Evolutionary conservation across 2,888 invertebrate genomes (phyloP), one percentile per base, ranked within the genome.

Genomic region (Teinopalpus imperialis): DNA sequence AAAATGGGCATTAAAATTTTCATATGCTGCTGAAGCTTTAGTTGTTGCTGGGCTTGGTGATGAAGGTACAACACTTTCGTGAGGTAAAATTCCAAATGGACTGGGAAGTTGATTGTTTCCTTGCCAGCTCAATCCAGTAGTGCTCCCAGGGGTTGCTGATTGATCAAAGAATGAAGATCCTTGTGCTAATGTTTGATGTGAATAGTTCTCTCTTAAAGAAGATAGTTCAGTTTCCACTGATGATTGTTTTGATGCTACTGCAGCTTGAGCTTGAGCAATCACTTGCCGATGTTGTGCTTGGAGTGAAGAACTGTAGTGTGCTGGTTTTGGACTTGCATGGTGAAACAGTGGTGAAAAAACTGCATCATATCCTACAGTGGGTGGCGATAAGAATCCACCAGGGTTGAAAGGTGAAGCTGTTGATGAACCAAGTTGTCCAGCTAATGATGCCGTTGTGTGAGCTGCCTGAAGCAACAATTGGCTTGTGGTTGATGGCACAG

Each of bases 321-420:
- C 92, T 60, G 93, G 93, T 75, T 94, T 94, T 6, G 93, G 91
- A 56, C 92, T 93, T 41, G 93, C 92, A 87, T 94, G 94, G 75
- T 95, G 95, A 80, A 95, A 95, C 52, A 95, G 81, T 51, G 95
- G 95, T 56, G 94, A 93, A 72, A 96, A 95, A 46, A 95, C 94
- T 59, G 93, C 91, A 74, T 95, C 95, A 78, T 95, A 96, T 59
- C 93, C 93, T 49, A 94, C 94, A 24, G 94, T 91, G 48, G 94
- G 92, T 34, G 94, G 93, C 32, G 94, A 92, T 29, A 95, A 82
- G 72, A 95, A 95, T 56, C 93, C 92, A 58, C 93, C 93, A 34
- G 94, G 92, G 69, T 92, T 92, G 67, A 92, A 92, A 1, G 92
- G 91, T 48, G 93, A 91, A 49, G 92, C 92, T 42, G 91, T 89